A percentile compares a stretch with the other conserved stretches of the same genome.
These are phyloP conservation scores for Rattus rattus DNA, from an alignment of 2,113 vertebrate species.

Conservation along the genomic window DNA sequence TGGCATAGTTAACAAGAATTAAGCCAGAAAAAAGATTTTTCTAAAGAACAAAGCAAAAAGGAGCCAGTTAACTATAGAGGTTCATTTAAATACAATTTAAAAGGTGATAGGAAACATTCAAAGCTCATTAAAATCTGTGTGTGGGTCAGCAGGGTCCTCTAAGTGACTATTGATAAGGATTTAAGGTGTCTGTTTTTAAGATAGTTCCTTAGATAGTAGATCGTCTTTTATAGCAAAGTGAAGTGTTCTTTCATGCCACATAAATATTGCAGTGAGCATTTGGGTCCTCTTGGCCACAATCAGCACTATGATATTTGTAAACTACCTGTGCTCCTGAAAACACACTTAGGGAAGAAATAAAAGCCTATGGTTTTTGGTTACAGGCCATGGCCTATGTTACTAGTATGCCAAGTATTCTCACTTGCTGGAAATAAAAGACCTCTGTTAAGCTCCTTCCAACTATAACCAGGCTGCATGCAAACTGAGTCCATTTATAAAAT, in stretches of 20 bases:
- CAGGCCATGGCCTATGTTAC: background rate
- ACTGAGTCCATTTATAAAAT: background rate
- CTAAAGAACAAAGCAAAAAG: background rate
- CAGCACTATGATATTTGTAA: background rate
- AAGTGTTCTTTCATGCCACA: background rate
- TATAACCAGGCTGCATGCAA: background rate
- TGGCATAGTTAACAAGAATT: conserved; percentile 8
- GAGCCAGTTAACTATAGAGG: background rate
- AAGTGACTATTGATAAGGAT: background rate
- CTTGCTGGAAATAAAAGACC: background rate
- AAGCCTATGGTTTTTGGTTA: background rate
- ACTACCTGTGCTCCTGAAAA: background rate
- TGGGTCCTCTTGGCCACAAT: background rate
- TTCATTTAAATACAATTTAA: background rate
- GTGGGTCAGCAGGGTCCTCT: background rate
- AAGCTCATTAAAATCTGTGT: background rate
- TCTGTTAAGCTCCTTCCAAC: background rate
- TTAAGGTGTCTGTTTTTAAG: background rate
- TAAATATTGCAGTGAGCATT: background rate
- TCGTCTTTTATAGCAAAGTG: background rate
- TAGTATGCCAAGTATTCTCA: background rate
- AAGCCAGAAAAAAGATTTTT: background rate
- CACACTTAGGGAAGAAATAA: background rate
- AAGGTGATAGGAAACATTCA: background rate
- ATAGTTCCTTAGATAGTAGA: background rate